Conservation (phyloP, 2,113 vertebrate species). For the Taurulus bubalis region DNA sequence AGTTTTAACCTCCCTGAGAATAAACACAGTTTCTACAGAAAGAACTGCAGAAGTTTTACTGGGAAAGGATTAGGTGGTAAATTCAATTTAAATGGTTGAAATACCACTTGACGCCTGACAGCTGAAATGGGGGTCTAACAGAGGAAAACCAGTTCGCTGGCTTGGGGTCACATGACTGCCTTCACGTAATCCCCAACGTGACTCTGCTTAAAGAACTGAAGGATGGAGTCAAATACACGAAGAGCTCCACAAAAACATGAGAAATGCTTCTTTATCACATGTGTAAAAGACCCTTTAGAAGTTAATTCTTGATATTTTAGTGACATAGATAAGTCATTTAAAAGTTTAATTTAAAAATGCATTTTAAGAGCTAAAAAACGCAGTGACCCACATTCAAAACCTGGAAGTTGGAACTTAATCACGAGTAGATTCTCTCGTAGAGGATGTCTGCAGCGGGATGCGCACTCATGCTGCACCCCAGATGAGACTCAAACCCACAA, state of each 20-base stretch:
- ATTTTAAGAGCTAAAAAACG: not conserved
- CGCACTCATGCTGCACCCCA: not conserved
- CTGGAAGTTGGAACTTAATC: not conserved
- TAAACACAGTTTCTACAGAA: not conserved
- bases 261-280: not conserved
- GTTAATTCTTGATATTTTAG: not conserved
- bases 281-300: not conserved
- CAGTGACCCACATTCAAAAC: not conserved
- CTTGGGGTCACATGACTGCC: conserved; percentile 55
- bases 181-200: conserved; percentile 62
- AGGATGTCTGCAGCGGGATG: not conserved
- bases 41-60: not conserved
- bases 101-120: not conserved
- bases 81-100: not conserved
- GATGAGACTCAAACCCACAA: conserved; percentile 55
- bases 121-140: not conserved
- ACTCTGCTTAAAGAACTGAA: conserved; percentile 66
- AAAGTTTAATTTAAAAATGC: too few relatives aligned
- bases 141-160: not conserved
- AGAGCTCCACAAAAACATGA: not conserved
- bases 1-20: conserved; percentile 7
- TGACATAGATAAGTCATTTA: not conserved
- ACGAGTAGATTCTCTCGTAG: not conserved
- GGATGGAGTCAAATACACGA: not conserved
- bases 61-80: not conserved